A percentile compares a stretch with the other conserved stretches of the same genome.
phyloP scores from a whole-genome alignment of 1,140 invertebrate genomes.

The Tetragonula clypearis region DNA sequence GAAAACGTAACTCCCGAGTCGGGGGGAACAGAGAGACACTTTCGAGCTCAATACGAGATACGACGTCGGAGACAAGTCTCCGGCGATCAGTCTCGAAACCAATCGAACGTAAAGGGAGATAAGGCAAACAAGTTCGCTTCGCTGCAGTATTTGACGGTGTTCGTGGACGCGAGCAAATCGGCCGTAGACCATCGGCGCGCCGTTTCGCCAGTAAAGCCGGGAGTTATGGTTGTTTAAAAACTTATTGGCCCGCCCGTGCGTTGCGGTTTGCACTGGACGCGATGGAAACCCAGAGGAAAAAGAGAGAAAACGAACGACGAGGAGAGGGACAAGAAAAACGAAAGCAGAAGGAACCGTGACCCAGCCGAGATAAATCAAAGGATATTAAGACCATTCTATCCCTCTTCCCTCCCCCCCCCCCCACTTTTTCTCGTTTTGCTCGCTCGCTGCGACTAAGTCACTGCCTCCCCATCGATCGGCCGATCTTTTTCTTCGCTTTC shows the following conservation, averaged over 20 bases:
- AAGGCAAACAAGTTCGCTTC: constrained; percentile 75
- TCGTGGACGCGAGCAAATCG: constrained; percentile 41
- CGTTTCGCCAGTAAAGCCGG: constrained; percentile 78
- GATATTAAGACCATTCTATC: constrained; percentile 78
- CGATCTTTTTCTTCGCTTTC: neutral
- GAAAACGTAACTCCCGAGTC: neutral
- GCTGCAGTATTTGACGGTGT: constrained; percentile 73
- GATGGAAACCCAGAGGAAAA: neutral
- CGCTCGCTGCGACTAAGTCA: constrained; percentile 25
- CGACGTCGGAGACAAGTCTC: constrained; percentile 38
- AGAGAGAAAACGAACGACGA: neutral
- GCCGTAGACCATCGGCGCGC: constrained; percentile 67
- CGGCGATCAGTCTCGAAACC: constrained; percentile 51
- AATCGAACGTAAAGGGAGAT: constrained; percentile 54
- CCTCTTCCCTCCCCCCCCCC: constrained; percentile 2
- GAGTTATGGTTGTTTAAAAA: constrained; percentile 82
- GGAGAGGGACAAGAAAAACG: neutral
- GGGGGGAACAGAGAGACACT: too few species aligned
- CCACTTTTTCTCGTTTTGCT: constrained; percentile 1
- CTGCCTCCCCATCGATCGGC: neutral
- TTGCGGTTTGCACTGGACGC: constrained; percentile 66
- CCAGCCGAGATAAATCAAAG: constrained; percentile 80
- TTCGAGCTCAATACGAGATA: neutral
- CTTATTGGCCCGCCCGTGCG: constrained; percentile 80
- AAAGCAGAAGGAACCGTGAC: constrained; percentile 74